phyloP scores from a whole-genome alignment of 2,797 vertebrate genomes.

The Epinephelus coioides region DNA sequence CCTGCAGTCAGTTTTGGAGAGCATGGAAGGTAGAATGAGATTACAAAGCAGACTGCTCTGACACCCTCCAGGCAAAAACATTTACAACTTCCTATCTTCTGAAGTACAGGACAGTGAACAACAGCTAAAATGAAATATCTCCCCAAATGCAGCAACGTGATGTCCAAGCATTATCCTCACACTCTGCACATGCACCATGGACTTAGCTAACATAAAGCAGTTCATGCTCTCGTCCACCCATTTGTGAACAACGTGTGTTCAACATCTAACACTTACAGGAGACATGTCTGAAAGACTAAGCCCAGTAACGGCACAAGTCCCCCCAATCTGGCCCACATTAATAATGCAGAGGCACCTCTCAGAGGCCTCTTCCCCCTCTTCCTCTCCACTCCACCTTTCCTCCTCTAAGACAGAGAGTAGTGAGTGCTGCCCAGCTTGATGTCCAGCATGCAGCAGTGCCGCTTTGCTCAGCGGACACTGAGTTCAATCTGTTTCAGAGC shows the following conservation, averaged over 20 bases:
- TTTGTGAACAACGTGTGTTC: slow-evolving; percentile 57
- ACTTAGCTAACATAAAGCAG: slow-evolving; percentile 28
- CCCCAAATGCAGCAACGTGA: slow-evolving; percentile 42
- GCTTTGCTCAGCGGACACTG: slow-evolving; percentile 80
- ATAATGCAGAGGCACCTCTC: slow-evolving; percentile 82
- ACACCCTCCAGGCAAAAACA: slow-evolving; percentile 39
- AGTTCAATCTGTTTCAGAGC: slow-evolving; percentile 89
- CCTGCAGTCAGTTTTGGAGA: slow-evolving; percentile 55
- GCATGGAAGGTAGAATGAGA: slow-evolving; percentile 49
- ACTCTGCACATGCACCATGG: slow-evolving; percentile 14
- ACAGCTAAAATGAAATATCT: slow-evolving; percentile 41
- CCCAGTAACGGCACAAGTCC: slow-evolving; percentile 58
- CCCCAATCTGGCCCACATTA: slow-evolving; percentile 80
- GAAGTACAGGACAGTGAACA: slow-evolving; percentile 45
- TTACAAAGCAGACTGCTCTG: slow-evolving; percentile 48
- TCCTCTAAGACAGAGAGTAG: slow-evolving; percentile 44
- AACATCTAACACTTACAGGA: slow-evolving; percentile 60
- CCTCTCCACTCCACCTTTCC: slow-evolving; percentile 60
- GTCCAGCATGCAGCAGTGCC: slow-evolving; percentile 77
- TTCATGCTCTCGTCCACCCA: slow-evolving; percentile 37
- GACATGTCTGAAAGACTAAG: slow-evolving; percentile 61
- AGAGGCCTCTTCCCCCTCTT: slow-evolving; percentile 59
- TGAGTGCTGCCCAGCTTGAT: slow-evolving; percentile 83
- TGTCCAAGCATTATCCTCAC: slow-evolving; percentile 26
- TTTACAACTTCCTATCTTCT: slow-evolving; percentile 46